Percentiles rank a stretch among this genome's conserved stretches.
phyloP scores from a whole-genome alignment of 2,113 vertebrate genomes.

The Oncorhynchus gorbuscha region DNA sequence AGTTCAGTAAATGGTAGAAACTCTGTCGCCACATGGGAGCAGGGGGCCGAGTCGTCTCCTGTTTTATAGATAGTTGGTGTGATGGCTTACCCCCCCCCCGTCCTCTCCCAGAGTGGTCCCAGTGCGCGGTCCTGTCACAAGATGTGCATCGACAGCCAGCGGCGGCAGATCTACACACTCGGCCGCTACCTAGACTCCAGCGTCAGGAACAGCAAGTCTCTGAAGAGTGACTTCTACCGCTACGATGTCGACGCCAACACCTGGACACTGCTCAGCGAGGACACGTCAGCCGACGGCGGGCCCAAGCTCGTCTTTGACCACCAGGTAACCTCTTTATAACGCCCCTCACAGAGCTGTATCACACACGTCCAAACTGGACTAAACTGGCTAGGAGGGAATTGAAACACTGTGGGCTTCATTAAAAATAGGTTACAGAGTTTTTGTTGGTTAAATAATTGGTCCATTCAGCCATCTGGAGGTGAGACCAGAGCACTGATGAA shows the following conservation, averaged over 20 bases:
- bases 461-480: too few relatives aligned
- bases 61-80: background rate
- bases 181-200: slow-evolving; percentile 97
- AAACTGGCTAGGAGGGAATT: background rate
- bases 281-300: slow-evolving; percentile 92
- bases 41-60: background rate
- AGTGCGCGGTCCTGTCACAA: slow-evolving; percentile 81
- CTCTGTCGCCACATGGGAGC: too few relatives aligned
- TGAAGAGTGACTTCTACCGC: slow-evolving; percentile 97
- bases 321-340: slow-evolving; percentile 78
- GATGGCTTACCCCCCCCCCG: background rate
- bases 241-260: slow-evolving; percentile 95
- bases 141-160: slow-evolving; percentile 97
- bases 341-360: background rate
- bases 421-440: too few relatives aligned
- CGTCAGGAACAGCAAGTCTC: slow-evolving; percentile 96
- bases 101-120: slow-evolving; percentile 81
- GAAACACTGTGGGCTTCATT: too few relatives aligned
- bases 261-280: slow-evolving; percentile 91
- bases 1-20: too few relatives aligned
- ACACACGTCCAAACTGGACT: background rate
- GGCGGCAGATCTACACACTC: slow-evolving; percentile 95
- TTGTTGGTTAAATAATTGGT: too few relatives aligned
- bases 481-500: too few relatives aligned
- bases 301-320: slow-evolving; percentile 98